Base-by-base conservation (phyloP, 2,797 vertebrate species). In the Falco biarmicus region DNA sequence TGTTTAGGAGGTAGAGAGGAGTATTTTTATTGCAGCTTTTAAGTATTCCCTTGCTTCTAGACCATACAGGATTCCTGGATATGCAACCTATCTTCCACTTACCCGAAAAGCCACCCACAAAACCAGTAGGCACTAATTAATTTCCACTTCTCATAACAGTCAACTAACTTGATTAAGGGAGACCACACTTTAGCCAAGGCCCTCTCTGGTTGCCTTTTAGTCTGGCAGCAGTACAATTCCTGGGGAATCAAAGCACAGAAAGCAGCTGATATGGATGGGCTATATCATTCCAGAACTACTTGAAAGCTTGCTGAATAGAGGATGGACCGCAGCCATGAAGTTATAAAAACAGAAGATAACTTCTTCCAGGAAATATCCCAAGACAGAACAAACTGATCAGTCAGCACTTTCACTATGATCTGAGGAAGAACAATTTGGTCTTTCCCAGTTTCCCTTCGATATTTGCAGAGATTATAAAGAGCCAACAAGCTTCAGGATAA, bases 321-420 rank as follows among this genome's bases (percentile, higher is more conserved):
- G 59, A 45, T 69, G 85, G 88, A 88, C 8, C 1, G 0, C 48
- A 78, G 90, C 94, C 94, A 95, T 2, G 1, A 47, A 22, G 32
- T n/a, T 53, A n/a, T 39, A 69, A 80, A 80, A 95, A 50, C 61
- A 28, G 0, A 5, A 43, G 47, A 81, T 88, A 48, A 32, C 51
- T 63, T 61, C 74, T 70, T 96, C 86, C 93, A 92, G 93, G 92
- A 95, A 93, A 89, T 11, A 73, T 82, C 93, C 74, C 85, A 57
- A 89, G 54, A 47, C 77, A 66, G 73, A 61, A 4, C 60, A 74
- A 59, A 75, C 31, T 0, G 4, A 64, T 79, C 90, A 75, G 41
- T 82, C 96, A 95, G 88, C 83, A 63, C 70, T 96, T 88, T 64
- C 74, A 22, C 69, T 32, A 4, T 1, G 54, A n/a, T 15, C 66